phyloP scores from a whole-genome alignment of 2,113 vertebrate genomes.

The Saccopteryx bilineata region DNA sequence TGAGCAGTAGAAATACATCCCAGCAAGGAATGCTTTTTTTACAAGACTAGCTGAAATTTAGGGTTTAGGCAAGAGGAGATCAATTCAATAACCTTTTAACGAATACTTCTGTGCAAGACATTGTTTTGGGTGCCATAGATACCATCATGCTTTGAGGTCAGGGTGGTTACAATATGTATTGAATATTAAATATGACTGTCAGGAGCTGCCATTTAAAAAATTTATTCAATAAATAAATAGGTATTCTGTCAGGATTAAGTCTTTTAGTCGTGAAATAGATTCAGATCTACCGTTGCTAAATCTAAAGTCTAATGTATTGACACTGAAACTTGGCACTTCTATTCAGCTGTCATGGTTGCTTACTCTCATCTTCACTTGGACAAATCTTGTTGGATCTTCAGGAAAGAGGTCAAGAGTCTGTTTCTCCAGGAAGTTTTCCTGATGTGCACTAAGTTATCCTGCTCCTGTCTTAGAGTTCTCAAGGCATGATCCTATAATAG shows the following conservation, averaged over 20 bases:
- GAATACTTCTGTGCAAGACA: neutral
- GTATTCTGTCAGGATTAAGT: neutral
- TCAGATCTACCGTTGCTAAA: neutral
- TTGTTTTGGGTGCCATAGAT: neutral
- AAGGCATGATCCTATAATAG: neutral
- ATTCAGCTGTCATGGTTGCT: neutral
- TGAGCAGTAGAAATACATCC: constrained; percentile 15
- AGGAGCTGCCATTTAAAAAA: constrained; percentile 33
- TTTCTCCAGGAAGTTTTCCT: neutral
- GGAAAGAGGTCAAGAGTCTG: neutral
- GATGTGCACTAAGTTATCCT: neutral
- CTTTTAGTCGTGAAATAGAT: neutral
- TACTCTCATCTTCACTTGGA: neutral
- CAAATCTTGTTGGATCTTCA: neutral
- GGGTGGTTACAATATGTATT: neutral
- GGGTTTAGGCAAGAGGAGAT: neutral
- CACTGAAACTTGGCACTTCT: neutral
- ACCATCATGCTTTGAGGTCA: neutral
- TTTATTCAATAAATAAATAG: neutral
- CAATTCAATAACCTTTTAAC: constrained; percentile 12
- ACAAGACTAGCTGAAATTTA: constrained; percentile 15
- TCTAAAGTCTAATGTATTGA: neutral
- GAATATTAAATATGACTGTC: neutral
- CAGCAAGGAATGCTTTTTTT: constrained; percentile 44
- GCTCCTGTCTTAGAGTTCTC: neutral